Percentiles rank a stretch among this genome's conserved stretches.
Evolutionary conservation across 2,797 vertebrate genomes (phyloP).

Genomic region (Pelodytes ibericus): DNA sequence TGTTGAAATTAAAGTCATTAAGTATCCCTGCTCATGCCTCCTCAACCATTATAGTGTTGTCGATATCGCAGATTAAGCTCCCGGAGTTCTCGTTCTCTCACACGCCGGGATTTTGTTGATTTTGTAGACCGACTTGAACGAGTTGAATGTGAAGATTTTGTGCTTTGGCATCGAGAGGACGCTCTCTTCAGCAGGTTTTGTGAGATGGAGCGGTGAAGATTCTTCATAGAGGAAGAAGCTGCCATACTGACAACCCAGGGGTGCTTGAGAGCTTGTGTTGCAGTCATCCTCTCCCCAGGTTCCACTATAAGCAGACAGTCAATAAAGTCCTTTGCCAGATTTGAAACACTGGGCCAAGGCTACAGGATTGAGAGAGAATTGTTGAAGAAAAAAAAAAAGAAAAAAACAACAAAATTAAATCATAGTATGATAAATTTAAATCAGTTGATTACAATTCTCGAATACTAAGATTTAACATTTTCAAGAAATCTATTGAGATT

Average conservation of each 20-base stretch:
- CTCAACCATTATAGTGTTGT: slow-evolving; percentile 93
- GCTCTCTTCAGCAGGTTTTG: slow-evolving; percentile 97
- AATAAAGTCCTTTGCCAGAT: slow-evolving; percentile 97
- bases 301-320: slow-evolving; percentile 95
- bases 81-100: slow-evolving; percentile 90
- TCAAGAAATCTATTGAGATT: too few species aligned
- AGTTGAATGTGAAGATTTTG: slow-evolving; percentile 94
- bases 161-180: slow-evolving; percentile 97
- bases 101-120: slow-evolving; percentile 91
- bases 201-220: slow-evolving; percentile 96
- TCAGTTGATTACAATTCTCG: too few species aligned
- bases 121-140: slow-evolving; percentile 95
- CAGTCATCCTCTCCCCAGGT: slow-evolving; percentile 87
- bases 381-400: too few species aligned
- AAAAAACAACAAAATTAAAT: neutral
- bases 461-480: too few species aligned
- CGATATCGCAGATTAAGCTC: slow-evolving; percentile 97
- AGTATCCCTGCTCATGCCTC: neutral
- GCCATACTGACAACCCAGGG: slow-evolving; percentile 98
- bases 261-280: slow-evolving; percentile 93
- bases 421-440: too few species aligned
- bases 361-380: too few species aligned
- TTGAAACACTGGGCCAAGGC: slow-evolving; percentile 99
- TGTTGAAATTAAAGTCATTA: neutral
- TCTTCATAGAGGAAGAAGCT: slow-evolving; percentile 97